Base-by-base conservation (phyloP, 1,140 invertebrate species). In the Dendroctonus valens region DNA sequence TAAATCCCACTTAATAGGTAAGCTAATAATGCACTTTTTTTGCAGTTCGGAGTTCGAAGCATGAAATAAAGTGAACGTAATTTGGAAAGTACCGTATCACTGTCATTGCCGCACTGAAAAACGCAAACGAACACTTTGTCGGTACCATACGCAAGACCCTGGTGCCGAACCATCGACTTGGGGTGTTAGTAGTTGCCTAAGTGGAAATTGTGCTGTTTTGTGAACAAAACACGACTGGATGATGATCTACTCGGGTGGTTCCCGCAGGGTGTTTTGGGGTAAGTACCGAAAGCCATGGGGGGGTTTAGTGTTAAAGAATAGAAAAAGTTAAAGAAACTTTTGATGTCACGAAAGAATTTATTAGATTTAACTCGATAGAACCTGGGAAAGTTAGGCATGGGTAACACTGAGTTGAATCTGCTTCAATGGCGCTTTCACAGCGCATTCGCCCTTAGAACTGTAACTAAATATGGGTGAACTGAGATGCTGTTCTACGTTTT, bases 1-100 rank as follows among this genome's bases (percentile, higher is more conserved):
- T 26, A 26, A 26, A 3, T 26, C 26, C 26, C 26, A 26, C 26
- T 26, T 26, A 26, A 26, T 26, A 26, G 26, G 26, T 26, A 26
- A 26, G 26, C 26, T 26, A 26, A 26, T 26, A 26, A 26, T 26
- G 26, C 26, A 26, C 26, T 26, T 26, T 26, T 26, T 26, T n/a
- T 26, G 26, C 26, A 26, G 26, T 26, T 26, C 26, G 26, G 26
- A 26, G 26, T 26, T 26, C 26, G 26, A 26, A 26, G 26, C 26
- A 26, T 26, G 26, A 26, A 26, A 26, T 14, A 26, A 52, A 52
- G 50, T 26, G 50, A 52, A 26, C 50, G 50, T n/a, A 52, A 15
- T 52, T 52, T 52, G 50, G 50, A 52, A 52, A 52, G 50, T 52
- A 52, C 50, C 38, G 12, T 26, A 52, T 14, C 50, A 52, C 38